A percentile compares a stretch with the other conserved stretches of the same genome.
These are phyloP conservation scores for Onchidella celtica DNA, from an alignment of 2,888 invertebrate genomes.

Conservation along the genomic window DNA sequence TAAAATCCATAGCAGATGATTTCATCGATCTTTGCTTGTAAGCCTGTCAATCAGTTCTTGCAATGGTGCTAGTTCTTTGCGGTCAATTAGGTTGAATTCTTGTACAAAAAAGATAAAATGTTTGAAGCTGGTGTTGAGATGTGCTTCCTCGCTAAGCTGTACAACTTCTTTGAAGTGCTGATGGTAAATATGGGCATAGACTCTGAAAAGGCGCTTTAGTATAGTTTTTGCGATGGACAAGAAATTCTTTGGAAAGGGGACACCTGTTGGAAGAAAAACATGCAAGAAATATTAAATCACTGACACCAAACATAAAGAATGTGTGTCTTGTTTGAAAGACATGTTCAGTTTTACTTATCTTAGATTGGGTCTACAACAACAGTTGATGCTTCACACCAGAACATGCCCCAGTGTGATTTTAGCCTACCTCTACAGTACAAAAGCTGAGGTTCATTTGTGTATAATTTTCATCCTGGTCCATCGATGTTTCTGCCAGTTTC, in stretches of 20 bases:
- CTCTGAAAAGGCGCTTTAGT: slow-evolving; percentile 97
- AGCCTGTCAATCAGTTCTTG: slow-evolving; percentile 94
- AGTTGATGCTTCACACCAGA: too few species aligned
- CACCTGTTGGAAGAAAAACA: slow-evolving; percentile 85
- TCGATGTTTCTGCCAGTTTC: too few species aligned
- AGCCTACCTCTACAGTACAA: too few species aligned
- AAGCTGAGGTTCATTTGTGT: too few species aligned
- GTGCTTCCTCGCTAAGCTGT: slow-evolving; percentile 96
- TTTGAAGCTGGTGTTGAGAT: slow-evolving; percentile 99
- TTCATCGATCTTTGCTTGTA: slow-evolving; percentile 70
- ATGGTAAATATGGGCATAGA: slow-evolving; percentile 99
- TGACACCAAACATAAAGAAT: too few species aligned
- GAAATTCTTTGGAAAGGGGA: slow-evolving; percentile 99
- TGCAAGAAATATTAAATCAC: slow-evolving; percentile 7
- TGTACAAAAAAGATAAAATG: slow-evolving; percentile 99
- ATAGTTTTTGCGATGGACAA: slow-evolving; percentile 98
- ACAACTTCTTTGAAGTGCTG: slow-evolving; percentile 99
- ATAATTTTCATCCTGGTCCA: too few species aligned
- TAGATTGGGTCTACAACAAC: too few species aligned
- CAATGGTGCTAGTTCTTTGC: slow-evolving; percentile 96
- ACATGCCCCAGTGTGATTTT: too few species aligned
- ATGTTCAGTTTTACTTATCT: too few species aligned
- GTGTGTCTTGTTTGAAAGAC: too few species aligned
- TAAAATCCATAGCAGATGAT: not conserved
- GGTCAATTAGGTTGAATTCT: slow-evolving; percentile 98